Evolutionary conservation across 2,113 vertebrate species (phyloP), one percentile per base, ranked within the genome.

Genomic region (Heteronetta atricapilla): DNA sequence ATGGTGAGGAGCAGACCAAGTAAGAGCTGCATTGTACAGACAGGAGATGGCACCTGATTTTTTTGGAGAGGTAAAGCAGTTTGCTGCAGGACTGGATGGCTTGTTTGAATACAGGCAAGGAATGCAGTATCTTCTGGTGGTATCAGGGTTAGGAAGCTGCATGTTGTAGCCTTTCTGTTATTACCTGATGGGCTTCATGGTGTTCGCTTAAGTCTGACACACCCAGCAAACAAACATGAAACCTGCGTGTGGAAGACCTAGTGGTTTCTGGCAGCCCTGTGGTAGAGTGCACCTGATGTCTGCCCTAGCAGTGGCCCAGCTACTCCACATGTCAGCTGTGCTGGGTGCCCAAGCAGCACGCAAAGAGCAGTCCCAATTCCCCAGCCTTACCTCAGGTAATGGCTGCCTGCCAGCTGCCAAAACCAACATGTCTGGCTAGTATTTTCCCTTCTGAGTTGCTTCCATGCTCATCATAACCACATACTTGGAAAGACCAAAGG

Each of bases 1-100:
- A 15, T 10, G 0, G 0, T 0, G 0, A 50, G 62, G 22, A 58
- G 23, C 42, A 83, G 64, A 83, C 40, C 55, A 19, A 69, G 18
- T 22, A 55, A 59, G 67, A 72, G 48, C 22, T 52, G 7, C 7
- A 40, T 8, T 3, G 8, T 44, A 25, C 34, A 69, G 58, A 46
- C 25, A 68, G 50, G 21, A 15, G 66, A 20, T 10, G 26, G 28
- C 36, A 58, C 11, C 31, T 40, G 8, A 70, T 21, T 55, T 77
- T 94, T 75, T 48, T 74, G 53, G 72, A 74, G 12, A 55, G 21
- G 25, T 1, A 9, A 89, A 75, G 23, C 52, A 70, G 38, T 76
- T 93, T 94, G 40, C 82, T 63, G n/a, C 5, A 6, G 69, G 62
- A 20, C 25, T 26, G 36, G 12, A 53, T 90, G 62, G 26, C 77